Evolutionary conservation across 2,888 invertebrate genomes (phyloP), one percentile per base, ranked within the genome.

Genomic region (Eristalis arbustorum): DNA sequence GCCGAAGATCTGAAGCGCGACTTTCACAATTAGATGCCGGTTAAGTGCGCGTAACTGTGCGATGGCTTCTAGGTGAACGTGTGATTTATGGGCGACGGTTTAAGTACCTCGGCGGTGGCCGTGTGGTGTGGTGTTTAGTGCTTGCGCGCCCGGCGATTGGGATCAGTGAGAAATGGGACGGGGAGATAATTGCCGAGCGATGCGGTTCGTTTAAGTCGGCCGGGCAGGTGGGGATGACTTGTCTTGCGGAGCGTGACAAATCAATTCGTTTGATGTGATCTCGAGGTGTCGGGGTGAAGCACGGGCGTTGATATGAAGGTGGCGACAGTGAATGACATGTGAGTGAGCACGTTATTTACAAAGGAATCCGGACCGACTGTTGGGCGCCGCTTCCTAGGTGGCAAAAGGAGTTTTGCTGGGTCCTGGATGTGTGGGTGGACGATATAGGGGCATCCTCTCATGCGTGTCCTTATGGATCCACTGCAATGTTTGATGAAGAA

Each of bases 21-120:
- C 56, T 68, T 68, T 68, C 56, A 56, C 37, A 37, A 37, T 56
- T 14, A 56, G 31, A 18, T n/a, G 64, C 13, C 18, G 28, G 40
- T 67, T 67, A 62, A 31, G 42, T 67, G 59, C 28, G 42, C 11
- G 11, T 22, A 13, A 10, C 66, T 59, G 40, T 59, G 40, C 31
- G 66, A 28, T 37, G 22, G 28, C 22, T 75, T 22, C 40, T 31
- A 61, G 40, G 66, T 42, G 42, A 49, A 59, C 34, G 49, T 49
- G 59, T 75, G 75, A 67, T 67, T 42, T 67, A 66, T 67, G 37
- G 13, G 64, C 6, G 4, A 25, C 23, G 13, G 14, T 13, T 10
- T 56, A 49, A 63, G 31, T 0, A 72, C 22, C 49, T 49, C 14
- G 1, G n/a, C 11, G 37, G 71, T 23, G 34, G 34, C 22, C 14